phyloP scores from a whole-genome alignment of 2,113 vertebrate species.

The Acrocephalus kingi region DNA sequence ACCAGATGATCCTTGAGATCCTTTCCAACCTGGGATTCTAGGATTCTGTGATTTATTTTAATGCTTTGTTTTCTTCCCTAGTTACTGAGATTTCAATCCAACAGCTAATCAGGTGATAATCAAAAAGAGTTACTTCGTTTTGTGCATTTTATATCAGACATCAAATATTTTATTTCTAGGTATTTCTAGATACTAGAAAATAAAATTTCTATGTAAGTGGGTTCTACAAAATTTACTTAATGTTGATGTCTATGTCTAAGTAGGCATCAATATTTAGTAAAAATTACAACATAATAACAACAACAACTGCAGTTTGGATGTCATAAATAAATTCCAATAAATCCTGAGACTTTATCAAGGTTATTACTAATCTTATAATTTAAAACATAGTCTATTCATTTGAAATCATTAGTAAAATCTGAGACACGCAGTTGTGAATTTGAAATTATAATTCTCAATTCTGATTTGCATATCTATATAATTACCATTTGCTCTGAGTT shows the following conservation, averaged over 20 bases:
- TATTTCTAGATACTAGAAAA: not conserved
- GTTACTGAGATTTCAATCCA: not conserved
- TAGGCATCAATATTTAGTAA: not conserved
- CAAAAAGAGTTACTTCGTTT: not conserved
- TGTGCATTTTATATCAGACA: not conserved
- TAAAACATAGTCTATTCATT: not conserved
- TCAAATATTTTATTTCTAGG: not conserved
- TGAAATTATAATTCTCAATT: not conserved
- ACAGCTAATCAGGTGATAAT: not conserved
- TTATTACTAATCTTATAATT: not conserved
- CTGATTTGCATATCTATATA: not conserved
- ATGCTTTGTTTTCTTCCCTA: not conserved
- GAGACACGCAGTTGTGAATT: not conserved
- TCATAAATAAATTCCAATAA: not conserved
- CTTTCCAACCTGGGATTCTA: not conserved
- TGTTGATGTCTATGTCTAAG: not conserved
- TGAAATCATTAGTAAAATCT: not conserved
- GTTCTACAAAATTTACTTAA: not conserved
- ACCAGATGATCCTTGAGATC: not conserved
- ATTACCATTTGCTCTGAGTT: not conserved
- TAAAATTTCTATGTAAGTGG: not conserved
- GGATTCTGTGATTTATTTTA: not conserved
- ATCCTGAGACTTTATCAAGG: not conserved
- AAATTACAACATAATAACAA: fast-evolving
- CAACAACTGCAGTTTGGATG: not conserved